A percentile compares a stretch with the other conserved stretches of the same genome.
Evolutionary conservation across 30 jellyfish, hydroid and myxozoan genomes (phyloP).

Genomic region (Cassiopea andromeda): DNA sequence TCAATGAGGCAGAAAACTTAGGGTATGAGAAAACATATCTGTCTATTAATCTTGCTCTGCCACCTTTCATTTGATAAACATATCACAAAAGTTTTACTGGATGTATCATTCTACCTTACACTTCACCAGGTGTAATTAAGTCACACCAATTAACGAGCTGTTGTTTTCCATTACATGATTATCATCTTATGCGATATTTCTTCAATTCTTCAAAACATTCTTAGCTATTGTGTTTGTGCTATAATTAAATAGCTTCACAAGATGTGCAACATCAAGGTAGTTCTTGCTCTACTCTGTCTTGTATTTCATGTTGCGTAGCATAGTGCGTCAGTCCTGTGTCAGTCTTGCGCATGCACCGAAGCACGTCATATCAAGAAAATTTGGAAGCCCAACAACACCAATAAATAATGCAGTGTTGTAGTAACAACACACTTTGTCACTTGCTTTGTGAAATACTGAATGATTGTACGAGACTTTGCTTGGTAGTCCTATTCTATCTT

Average conservation of each 20-base stretch:
- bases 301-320: neutral
- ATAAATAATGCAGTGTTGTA: neutral
- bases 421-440: neutral
- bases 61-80: no score
- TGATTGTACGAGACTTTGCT: no score
- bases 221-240: neutral
- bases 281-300: neutral
- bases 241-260: neutral
- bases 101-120: neutral
- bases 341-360: neutral
- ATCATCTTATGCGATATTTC: neutral
- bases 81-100: no score
- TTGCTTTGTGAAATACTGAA: no score
- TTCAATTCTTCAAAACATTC: neutral
- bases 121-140: neutral
- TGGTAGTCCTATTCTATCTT: no score
- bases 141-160: neutral
- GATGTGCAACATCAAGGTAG: neutral
- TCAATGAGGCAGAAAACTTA: no score
- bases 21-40: no score
- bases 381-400: neutral
- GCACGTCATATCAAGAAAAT: neutral
- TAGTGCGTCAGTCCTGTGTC: neutral
- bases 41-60: no score
- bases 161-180: neutral